Evolutionary conservation across 2,888 invertebrate species (phyloP).

Genomic region (Chaetogeoica ovagalla): DNA sequence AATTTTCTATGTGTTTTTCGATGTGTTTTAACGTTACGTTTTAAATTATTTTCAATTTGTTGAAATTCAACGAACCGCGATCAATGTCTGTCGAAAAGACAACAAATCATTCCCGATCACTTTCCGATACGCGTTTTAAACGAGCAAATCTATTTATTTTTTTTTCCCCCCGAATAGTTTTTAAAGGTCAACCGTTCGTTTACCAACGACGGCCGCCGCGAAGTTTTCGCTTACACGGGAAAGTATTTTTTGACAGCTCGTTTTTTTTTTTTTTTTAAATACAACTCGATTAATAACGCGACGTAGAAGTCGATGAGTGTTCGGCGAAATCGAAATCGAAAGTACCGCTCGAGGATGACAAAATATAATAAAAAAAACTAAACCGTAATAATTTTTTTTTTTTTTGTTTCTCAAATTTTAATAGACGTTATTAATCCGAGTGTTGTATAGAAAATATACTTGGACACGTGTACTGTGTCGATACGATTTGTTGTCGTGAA

Average conservation of each 20-base stretch:
- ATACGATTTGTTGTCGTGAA: background rate
- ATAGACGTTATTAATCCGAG: slow-evolving; percentile 7
- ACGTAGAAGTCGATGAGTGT: background rate
- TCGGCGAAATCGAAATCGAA: slow-evolving; percentile 24
- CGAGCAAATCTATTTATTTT: too few species aligned
- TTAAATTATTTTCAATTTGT: too few species aligned
- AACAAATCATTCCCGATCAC: too few species aligned
- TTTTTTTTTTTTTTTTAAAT: slow-evolving; percentile 6
- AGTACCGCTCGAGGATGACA: slow-evolving; percentile 25
- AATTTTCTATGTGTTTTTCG: too few species aligned
- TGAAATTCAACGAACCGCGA: too few species aligned
- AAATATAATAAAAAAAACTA: slow-evolving; percentile 11
- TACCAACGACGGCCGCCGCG: too few species aligned
- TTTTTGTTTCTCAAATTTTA: background rate
- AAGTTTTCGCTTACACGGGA: slow-evolving; percentile 16
- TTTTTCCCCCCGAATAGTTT: background rate
- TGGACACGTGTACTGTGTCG: background rate
- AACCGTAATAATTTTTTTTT: background rate
- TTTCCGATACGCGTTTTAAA: too few species aligned
- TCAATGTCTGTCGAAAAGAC: too few species aligned
- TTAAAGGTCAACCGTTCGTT: background rate
- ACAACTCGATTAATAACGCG: slow-evolving; percentile 10
- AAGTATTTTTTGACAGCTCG: slow-evolving; percentile 27
- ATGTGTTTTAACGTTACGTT: too few species aligned
- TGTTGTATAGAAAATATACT: background rate